Conservation (phyloP, 2,888 invertebrate species). For the Hemistola chrysoprasaria region DNA sequence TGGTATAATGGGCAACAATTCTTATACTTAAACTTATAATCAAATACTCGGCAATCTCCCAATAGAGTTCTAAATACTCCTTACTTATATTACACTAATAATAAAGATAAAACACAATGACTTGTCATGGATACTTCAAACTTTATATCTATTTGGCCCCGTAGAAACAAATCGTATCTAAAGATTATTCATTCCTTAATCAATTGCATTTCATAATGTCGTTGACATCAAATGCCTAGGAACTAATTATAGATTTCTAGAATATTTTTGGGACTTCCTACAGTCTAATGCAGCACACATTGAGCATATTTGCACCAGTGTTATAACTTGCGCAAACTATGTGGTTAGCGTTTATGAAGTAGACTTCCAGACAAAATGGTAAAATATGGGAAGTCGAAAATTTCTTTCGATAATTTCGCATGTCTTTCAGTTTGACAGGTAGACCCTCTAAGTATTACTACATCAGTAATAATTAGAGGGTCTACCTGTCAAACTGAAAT, state of each 20-base stretch:
- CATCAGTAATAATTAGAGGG: too few relatives aligned
- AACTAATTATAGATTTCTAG: constrained; percentile 39
- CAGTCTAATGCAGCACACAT: constrained; percentile 18
- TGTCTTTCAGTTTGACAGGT: too few relatives aligned
- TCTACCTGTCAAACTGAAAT: too few relatives aligned
- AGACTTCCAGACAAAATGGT: too few relatives aligned
- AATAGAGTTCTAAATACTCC: constrained; percentile 30
- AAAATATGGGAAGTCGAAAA: too few relatives aligned
- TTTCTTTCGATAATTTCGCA: too few relatives aligned
- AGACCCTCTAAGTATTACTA: too few relatives aligned
- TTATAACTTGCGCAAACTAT: too few relatives aligned
- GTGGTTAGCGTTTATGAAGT: too few relatives aligned
- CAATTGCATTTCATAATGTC: constrained; percentile 31
- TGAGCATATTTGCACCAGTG: constrained; percentile 15
- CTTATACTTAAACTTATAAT: constrained; percentile 29
- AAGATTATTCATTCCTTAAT: constrained; percentile 56
- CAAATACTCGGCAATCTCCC: constrained; percentile 43
- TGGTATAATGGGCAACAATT: too few relatives aligned
- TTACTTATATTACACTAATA: constrained; percentile 20
- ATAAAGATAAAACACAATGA: constrained; percentile 55
- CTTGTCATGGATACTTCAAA: constrained; percentile 79
- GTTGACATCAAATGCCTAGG: constrained; percentile 53
- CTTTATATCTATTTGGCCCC: constrained; percentile 76
- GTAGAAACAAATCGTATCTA: constrained; percentile 59
- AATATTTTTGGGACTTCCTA: constrained; percentile 25